Evolutionary conservation across 2,888 invertebrate genomes (phyloP).

Genomic region (Tanytarsus gracilentus): DNA sequence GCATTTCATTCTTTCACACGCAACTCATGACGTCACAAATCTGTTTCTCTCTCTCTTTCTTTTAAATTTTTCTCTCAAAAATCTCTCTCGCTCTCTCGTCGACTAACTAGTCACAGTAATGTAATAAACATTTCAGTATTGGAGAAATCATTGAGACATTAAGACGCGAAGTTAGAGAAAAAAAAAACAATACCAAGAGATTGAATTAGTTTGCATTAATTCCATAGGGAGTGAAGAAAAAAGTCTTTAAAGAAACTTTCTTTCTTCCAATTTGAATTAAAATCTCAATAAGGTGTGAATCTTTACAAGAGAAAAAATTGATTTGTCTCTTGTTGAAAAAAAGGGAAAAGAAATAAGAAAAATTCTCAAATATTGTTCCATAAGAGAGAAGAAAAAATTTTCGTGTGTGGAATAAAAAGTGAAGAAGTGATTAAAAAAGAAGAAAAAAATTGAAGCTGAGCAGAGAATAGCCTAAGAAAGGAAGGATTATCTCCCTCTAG

Average conservation of each 20-base stretch:
- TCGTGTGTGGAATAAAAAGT: too few species aligned
- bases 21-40: conserved; percentile 5
- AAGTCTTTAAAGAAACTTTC: too few species aligned
- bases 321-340: neutral
- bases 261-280: too few species aligned
- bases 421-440: too few species aligned
- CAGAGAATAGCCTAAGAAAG: too few species aligned
- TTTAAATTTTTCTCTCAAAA: neutral
- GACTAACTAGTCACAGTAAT: neutral
- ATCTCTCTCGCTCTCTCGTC: neutral
- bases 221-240: neutral
- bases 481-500: too few species aligned
- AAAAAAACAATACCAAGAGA: neutral
- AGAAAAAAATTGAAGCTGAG: too few species aligned
- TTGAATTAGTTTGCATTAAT: neutral
- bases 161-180: conserved; percentile 9
- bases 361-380: too few species aligned
- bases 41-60: neutral
- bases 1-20: neutral
- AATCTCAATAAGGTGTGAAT: too few species aligned
- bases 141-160: conserved; percentile 8
- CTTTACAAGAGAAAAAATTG: neutral
- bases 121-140: neutral
- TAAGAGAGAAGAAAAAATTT: too few species aligned
- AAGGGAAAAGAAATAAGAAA: too few species aligned